phyloP scores from a whole-genome alignment of 2,797 vertebrate species.

The Hippopotamyrus pictus region DNA sequence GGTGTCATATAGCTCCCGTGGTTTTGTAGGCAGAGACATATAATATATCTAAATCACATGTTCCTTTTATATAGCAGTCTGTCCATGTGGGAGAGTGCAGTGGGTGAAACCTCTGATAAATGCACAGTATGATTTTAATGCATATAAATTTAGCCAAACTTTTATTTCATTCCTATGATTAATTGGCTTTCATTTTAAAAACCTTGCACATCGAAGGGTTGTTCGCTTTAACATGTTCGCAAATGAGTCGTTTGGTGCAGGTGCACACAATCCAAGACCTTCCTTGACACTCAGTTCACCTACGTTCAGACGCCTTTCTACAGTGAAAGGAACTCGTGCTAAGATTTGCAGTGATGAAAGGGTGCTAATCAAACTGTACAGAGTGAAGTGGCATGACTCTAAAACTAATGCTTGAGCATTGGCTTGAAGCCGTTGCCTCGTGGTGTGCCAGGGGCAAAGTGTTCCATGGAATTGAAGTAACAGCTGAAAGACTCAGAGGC shows the following conservation, averaged over 20 bases:
- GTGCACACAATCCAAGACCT: background rate
- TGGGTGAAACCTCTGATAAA: background rate
- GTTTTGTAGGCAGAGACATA: background rate
- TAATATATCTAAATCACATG: background rate
- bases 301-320: background rate
- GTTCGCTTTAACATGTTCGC: background rate
- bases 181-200: background rate
- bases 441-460: constrained; percentile 67
- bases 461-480: constrained; percentile 60
- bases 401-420: constrained; percentile 35
- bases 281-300: constrained; percentile 19
- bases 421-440: constrained; percentile 50
- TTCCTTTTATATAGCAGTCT: background rate
- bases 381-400: constrained; percentile 8
- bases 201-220: background rate
- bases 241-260: background rate
- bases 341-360: constrained; percentile 16
- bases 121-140: background rate
- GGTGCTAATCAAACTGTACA: constrained; percentile 20
- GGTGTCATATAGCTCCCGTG: background rate
- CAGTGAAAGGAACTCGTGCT: background rate
- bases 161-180: background rate
- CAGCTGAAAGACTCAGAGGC: constrained; percentile 60
- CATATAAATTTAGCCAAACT: background rate
- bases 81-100: background rate